These are phyloP conservation scores for Lagodon rhomboides DNA, from an alignment of 2,797 vertebrate genomes.

Conservation along the genomic window DNA sequence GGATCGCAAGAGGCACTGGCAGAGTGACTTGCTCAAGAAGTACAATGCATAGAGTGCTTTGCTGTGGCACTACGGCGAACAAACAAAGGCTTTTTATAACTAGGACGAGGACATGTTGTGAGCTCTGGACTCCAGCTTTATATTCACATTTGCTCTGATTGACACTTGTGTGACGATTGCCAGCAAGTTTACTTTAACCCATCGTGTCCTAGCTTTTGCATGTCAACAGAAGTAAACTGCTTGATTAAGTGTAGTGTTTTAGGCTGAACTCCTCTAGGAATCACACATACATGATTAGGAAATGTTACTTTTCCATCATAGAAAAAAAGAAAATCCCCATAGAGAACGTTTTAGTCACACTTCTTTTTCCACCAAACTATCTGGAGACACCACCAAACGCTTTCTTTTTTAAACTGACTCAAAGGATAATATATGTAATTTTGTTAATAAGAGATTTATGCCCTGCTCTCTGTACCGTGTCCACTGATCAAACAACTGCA, in stretches of 20 bases:
- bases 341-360: slow-evolving; percentile 35
- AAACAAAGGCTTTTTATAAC: slow-evolving; percentile 24
- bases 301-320: slow-evolving; percentile 31
- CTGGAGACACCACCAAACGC: slow-evolving; percentile 23
- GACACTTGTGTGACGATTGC: slow-evolving; percentile 17
- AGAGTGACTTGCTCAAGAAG: slow-evolving; percentile 92
- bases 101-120: neutral
- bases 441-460: slow-evolving; percentile 33
- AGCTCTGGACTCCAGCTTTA: slow-evolving; percentile 10
- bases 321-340: slow-evolving; percentile 16
- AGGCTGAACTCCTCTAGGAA: slow-evolving; percentile 41
- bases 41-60: slow-evolving; percentile 85
- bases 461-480: slow-evolving; percentile 44
- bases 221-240: slow-evolving; percentile 44
- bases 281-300: slow-evolving; percentile 22
- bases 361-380: slow-evolving; percentile 18
- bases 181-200: slow-evolving; percentile 46
- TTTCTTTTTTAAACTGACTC: slow-evolving; percentile 20
- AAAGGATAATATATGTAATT: slow-evolving; percentile 35
- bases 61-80: neutral
- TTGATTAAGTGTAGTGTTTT: slow-evolving; percentile 34
- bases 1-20: slow-evolving; percentile 93
- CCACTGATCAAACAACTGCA: slow-evolving; percentile 52
- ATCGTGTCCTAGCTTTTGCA: slow-evolving; percentile 63
- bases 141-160: slow-evolving; percentile 11